Percentiles rank a stretch among this genome's conserved stretches.
Conservation (phyloP, 2,888 invertebrate genomes). For the Anorthoa munda region DNA sequence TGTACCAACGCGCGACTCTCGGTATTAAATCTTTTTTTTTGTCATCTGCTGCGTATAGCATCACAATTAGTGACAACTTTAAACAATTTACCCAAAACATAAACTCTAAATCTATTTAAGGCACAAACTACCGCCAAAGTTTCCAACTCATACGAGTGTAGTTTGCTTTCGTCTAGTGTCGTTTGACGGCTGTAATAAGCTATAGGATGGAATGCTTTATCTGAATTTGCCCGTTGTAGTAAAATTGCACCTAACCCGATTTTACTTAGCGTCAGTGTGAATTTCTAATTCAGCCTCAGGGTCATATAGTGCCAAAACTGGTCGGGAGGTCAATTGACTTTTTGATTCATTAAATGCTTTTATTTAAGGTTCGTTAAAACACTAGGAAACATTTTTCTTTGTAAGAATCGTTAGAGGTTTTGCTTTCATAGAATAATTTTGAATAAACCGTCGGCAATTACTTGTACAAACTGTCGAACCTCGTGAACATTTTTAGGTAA, state of each 20-base stretch:
- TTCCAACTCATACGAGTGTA: neutral
- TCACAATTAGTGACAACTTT: neutral
- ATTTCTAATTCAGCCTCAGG: constrained; percentile 66
- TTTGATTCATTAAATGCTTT: neutral
- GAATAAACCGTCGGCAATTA: neutral
- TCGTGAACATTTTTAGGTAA: constrained; percentile 1
- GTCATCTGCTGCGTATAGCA: no score
- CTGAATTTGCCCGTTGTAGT: neutral
- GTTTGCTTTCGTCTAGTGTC: neutral
- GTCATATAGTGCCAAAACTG: constrained; percentile 69
- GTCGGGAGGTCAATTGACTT: neutral
- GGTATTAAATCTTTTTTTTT: neutral
- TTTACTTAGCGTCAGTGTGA: constrained; percentile 66
- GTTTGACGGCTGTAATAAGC: constrained; percentile 12
- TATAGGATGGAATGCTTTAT: neutral
- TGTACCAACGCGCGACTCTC: neutral
- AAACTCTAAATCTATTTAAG: neutral
- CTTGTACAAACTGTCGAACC: constrained; percentile 1
- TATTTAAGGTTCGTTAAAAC: neutral
- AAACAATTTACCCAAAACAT: neutral
- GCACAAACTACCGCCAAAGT: constrained; percentile 4
- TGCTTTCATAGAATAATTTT: neutral
- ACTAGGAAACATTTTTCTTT: neutral
- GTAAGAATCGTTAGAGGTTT: neutral
- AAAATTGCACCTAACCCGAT: neutral